Percentiles rank a stretch among this genome's conserved stretches.
phyloP scores from a whole-genome alignment of 2,888 invertebrate genomes.

The Dryobotodes eremita region DNA sequence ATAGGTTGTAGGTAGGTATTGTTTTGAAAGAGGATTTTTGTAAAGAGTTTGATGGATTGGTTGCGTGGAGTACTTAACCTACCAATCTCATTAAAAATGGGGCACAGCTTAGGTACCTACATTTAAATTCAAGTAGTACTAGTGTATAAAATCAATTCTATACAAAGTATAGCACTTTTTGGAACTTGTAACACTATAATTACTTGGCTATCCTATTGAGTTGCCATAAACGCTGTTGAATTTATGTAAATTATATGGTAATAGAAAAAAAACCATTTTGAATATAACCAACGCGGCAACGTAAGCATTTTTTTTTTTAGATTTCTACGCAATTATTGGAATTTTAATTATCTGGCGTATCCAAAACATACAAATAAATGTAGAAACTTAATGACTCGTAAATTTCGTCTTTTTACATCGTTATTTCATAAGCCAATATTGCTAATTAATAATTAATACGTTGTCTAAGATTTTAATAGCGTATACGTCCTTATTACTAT shows the following conservation, averaged over 20 bases:
- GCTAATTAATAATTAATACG: not conserved
- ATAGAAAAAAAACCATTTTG: not conserved
- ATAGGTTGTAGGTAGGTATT: too few relatives aligned
- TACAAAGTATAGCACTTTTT: too few relatives aligned
- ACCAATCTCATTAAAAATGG: not conserved
- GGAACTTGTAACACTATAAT: too few relatives aligned
- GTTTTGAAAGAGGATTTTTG: not conserved
- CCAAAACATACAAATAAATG: conserved; percentile 10
- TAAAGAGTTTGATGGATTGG: not conserved
- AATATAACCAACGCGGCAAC: not conserved
- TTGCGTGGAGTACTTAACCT: not conserved
- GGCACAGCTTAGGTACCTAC: not conserved
- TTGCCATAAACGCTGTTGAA: not conserved
- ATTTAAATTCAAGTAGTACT: not conserved
- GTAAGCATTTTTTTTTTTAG: not conserved
- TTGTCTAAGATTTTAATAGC: not conserved
- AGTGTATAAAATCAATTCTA: not conserved
- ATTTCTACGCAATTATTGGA: not conserved
- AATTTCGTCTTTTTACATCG: not conserved
- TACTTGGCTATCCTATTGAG: too few relatives aligned
- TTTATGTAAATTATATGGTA: not conserved
- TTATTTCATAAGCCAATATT: conserved; percentile 4
- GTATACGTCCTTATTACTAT: not conserved
- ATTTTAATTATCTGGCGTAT: not conserved
- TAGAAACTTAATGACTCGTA: not conserved